Percentiles rank a stretch among this genome's conserved stretches.
These are phyloP conservation scores for Clusia tigrina DNA, from an alignment of 2,888 invertebrate species.

Conservation along the genomic window DNA sequence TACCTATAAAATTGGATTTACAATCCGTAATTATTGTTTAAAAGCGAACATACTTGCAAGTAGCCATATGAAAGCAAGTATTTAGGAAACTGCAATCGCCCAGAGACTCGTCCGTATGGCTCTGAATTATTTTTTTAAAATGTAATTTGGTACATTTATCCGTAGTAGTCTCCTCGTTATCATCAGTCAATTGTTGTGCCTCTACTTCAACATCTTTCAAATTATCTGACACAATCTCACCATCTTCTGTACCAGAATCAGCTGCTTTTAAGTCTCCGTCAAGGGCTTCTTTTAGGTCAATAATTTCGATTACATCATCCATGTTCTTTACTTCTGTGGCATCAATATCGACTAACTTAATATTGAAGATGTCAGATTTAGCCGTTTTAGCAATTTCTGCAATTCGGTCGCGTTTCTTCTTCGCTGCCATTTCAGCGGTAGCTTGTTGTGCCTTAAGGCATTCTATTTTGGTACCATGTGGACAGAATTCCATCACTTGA, in stretches of 20 bases:
- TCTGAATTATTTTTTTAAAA: slow-evolving; percentile 95
- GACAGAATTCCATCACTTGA: slow-evolving; percentile 95
- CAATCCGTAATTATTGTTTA: background rate
- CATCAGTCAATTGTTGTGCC: slow-evolving; percentile 40
- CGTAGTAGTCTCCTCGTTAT: slow-evolving; percentile 45
- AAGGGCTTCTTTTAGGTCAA: background rate
- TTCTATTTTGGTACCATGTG: slow-evolving; percentile 91
- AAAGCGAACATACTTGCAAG: slow-evolving; percentile 77
- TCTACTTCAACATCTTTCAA: slow-evolving; percentile 45
- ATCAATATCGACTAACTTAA: slow-evolving; percentile 31
- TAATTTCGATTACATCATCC: slow-evolving; percentile 34
- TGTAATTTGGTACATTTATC: slow-evolving; percentile 88
- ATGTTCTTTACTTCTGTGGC: slow-evolving; percentile 35
- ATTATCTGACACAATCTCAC: slow-evolving; percentile 49
- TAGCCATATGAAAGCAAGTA: slow-evolving; percentile 99
- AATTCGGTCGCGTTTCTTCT: slow-evolving; percentile 51
- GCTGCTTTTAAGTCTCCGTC: slow-evolving; percentile 31
- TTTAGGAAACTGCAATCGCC: slow-evolving; percentile 98
- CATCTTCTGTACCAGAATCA: slow-evolving; percentile 51
- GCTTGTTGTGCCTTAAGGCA: slow-evolving; percentile 71
- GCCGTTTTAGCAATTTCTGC: slow-evolving; percentile 31
- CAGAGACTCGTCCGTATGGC: slow-evolving; percentile 92
- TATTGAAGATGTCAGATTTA: background rate
- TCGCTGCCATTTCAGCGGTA: slow-evolving; percentile 61
- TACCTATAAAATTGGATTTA: slow-evolving; percentile 69